Evolutionary conservation across 2,888 invertebrate species (phyloP), one percentile per base, ranked within the genome.

Genomic region (Epistrophe eligans): DNA sequence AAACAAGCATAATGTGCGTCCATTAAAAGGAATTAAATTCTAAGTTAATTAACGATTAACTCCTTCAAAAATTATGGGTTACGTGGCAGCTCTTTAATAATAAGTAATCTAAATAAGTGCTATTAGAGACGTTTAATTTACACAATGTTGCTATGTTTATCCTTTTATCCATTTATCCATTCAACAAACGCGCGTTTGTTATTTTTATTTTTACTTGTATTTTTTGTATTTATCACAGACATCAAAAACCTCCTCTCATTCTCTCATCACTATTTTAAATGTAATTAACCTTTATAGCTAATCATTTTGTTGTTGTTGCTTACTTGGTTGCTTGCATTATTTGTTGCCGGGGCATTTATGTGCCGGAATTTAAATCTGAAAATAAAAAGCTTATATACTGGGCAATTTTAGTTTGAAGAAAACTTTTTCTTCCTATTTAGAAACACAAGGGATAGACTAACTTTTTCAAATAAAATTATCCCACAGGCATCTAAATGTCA

Each of bases 91-190:
- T 35, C 24, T 28, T 24, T 45, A 35, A 35, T 35, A 24, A 67
- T 40, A 71, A 64, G 62, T 62, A 81, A 81, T 81, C 62, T 71
- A 60, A 62, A 35, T 28, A 76, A 81, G 76, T 70, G 76, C 81
- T 76, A 81, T 81, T 76, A 67, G 13, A 32, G 40, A 67, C 58
- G 24, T 70, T 64, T 76, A 70, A 81, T 81, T 60, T 76, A 71
- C 35, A 50, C 62, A 81, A 70, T 43, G 50, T 62, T 76, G n/a
- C 58, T 35, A 55, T 81, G 70, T 35, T 55, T 72, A 35, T 11
- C 45, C 28, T 52, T 80, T 80, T 60, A 60, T 52, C 67, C 73
- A 43, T 80, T 80, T 52, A 60, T 52, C 60, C 73, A 50, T 50
- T 58, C 40, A 71, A 62, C 40, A 71, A 62, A 64, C 38, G 70